Conservation (phyloP, 2,888 invertebrate species). For the Darwinula stevensoni region DNA sequence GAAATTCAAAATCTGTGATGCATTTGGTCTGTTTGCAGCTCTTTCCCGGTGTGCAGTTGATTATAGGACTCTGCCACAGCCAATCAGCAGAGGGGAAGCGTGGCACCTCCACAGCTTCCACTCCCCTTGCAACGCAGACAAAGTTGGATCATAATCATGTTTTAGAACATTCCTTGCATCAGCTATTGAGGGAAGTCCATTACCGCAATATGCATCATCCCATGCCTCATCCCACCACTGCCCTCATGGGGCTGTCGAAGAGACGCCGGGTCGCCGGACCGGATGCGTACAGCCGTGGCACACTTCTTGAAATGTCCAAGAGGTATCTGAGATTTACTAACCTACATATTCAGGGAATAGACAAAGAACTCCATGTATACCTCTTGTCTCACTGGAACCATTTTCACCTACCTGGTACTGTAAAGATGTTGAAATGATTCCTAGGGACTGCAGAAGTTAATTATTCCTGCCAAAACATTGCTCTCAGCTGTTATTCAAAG, state of each 20-base stretch:
- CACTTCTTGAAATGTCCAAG: conserved; percentile 62
- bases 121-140: not conserved
- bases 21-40: too few species aligned
- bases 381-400: too few species aligned
- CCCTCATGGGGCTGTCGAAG: conserved; percentile 73
- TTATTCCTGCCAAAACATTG: too few species aligned
- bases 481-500: too few species aligned
- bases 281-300: conserved; percentile 56
- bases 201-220: conserved; percentile 74
- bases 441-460: too few species aligned
- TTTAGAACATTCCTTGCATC: conserved; percentile 83
- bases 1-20: too few species aligned
- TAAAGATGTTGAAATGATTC: too few species aligned
- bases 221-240: conserved; percentile 64
- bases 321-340: too few species aligned
- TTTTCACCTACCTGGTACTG: too few species aligned
- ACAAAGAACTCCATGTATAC: too few species aligned
- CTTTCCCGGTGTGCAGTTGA: conserved; percentile 72
- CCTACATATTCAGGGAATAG: too few species aligned
- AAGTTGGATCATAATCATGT: conserved; percentile 35
- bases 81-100: conserved; percentile 25
- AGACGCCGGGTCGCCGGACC: conserved; percentile 70
- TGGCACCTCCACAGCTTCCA: conserved; percentile 15
- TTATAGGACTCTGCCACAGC: conserved; percentile 70
- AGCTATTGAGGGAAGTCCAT: conserved; percentile 66